These are phyloP conservation scores for Stomatorhinus walkeri DNA, from an alignment of 2,797 vertebrate species.

Conservation along the genomic window DNA sequence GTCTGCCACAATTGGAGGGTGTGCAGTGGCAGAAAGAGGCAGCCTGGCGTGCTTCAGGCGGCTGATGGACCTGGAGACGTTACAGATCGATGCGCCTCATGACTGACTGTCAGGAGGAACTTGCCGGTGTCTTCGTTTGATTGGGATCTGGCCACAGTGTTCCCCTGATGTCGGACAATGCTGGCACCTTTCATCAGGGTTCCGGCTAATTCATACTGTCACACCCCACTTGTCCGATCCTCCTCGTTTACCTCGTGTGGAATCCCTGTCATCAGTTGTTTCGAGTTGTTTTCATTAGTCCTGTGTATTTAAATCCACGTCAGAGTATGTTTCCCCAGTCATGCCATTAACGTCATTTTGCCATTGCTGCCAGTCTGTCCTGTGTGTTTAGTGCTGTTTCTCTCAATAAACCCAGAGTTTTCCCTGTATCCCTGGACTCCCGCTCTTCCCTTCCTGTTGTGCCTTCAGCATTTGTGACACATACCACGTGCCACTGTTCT, in stretches of 20 bases:
- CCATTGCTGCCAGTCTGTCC: background rate
- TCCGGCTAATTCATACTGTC: background rate
- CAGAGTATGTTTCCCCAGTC: background rate
- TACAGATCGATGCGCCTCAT: background rate
- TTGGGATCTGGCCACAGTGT: background rate
- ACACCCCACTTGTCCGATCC: background rate
- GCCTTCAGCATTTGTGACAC: background rate
- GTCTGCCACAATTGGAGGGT: background rate
- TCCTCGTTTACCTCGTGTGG: background rate
- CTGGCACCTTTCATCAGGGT: background rate
- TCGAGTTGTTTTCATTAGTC: background rate
- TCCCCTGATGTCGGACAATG: background rate
- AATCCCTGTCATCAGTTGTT: too few species aligned
- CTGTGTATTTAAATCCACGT: background rate
- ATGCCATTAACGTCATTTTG: background rate
- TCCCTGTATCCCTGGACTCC: background rate
- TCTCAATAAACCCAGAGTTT: background rate
- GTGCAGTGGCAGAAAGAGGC: background rate
- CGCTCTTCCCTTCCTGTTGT: background rate
- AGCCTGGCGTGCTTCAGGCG: background rate
- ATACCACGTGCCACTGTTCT: background rate
- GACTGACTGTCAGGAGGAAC: background rate
- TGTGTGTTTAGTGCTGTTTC: background rate
- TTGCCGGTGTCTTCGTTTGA: background rate
- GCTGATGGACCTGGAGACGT: background rate